These are phyloP conservation scores for Megalops atlanticus DNA, from an alignment of 2,113 vertebrate genomes.

Conservation along the genomic window DNA sequence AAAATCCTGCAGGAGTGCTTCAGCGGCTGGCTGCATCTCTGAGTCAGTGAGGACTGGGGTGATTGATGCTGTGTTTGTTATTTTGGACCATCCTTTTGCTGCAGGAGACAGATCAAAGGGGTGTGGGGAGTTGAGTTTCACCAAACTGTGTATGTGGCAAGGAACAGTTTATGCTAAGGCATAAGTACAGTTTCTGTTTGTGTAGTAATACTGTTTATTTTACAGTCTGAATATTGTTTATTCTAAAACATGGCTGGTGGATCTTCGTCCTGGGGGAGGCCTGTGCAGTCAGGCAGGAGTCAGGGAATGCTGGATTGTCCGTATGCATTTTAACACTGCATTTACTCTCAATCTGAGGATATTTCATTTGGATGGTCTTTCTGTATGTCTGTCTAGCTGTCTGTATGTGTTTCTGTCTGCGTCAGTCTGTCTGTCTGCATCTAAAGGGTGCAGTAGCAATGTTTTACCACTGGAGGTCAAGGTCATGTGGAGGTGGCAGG, in stretches of 20 bases:
- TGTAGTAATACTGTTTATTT: too few species aligned
- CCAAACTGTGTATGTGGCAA: too few species aligned
- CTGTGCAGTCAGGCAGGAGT: background rate
- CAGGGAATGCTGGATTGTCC: background rate
- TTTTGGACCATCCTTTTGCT: background rate
- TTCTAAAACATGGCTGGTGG: too few species aligned
- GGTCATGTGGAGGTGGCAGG: conserved; percentile 48
- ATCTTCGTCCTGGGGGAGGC: too few species aligned
- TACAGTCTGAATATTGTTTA: too few species aligned
- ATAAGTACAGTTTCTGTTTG: too few species aligned
- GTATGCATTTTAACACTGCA: background rate
- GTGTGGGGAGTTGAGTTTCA: too few species aligned
- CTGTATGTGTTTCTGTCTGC: background rate
- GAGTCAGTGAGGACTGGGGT: background rate
- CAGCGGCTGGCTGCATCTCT: background rate
- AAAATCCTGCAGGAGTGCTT: background rate
- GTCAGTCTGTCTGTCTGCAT: background rate
- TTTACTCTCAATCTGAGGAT: too few species aligned
- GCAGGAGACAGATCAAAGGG: too few species aligned
- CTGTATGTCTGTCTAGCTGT: too few species aligned
- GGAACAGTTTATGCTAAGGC: too few species aligned
- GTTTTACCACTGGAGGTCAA: conserved; percentile 34
- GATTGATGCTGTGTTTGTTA: background rate
- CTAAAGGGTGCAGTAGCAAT: background rate
- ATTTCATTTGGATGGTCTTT: too few species aligned